phyloP scores from a whole-genome alignment of 2,797 vertebrate genomes.

The Esox masquinongy region DNA sequence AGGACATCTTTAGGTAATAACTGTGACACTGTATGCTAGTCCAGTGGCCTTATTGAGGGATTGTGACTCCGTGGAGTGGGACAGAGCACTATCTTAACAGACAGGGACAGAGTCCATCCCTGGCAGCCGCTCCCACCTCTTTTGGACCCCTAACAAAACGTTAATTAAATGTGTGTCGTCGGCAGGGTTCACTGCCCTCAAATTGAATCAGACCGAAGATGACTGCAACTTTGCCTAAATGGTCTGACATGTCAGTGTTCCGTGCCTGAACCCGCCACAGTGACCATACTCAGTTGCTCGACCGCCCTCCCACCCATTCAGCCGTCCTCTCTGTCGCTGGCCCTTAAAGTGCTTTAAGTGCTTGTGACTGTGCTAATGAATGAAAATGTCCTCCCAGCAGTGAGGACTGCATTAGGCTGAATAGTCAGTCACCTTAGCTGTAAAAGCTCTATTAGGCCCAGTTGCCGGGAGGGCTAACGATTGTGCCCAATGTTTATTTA shows the following conservation, averaged over 20 bases:
- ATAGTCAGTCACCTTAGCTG: conserved; percentile 98
- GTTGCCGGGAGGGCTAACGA: conserved; percentile 92
- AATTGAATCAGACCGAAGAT: conserved; percentile 52
- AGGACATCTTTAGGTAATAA: background rate
- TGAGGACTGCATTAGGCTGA: conserved; percentile 93
- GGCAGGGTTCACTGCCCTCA: conserved; percentile 36
- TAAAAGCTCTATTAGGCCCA: conserved; percentile 94
- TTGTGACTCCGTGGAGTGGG: background rate
- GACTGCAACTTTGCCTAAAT: conserved; percentile 62
- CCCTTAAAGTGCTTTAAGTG: conserved; percentile 99
- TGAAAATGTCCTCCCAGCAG: conserved; percentile 94
- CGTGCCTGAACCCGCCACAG: conserved; percentile 66
- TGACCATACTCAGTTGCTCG: conserved; percentile 66
- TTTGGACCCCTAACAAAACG: background rate
- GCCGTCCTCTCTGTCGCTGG: conserved; percentile 80
- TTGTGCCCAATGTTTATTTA: conserved; percentile 96
- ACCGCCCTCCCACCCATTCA: conserved; percentile 54
- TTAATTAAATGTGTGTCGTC: background rate
- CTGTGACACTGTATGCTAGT: background rate
- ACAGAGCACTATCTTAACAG: background rate
- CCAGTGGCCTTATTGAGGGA: background rate
- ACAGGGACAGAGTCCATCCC: background rate
- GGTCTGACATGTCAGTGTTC: conserved; percentile 65
- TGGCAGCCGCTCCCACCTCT: background rate
- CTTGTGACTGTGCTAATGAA: conserved; percentile 98